A percentile compares a stretch with the other conserved stretches of the same genome.
Conservation (phyloP, 2,888 invertebrate species). For the Metalampra italica region DNA sequence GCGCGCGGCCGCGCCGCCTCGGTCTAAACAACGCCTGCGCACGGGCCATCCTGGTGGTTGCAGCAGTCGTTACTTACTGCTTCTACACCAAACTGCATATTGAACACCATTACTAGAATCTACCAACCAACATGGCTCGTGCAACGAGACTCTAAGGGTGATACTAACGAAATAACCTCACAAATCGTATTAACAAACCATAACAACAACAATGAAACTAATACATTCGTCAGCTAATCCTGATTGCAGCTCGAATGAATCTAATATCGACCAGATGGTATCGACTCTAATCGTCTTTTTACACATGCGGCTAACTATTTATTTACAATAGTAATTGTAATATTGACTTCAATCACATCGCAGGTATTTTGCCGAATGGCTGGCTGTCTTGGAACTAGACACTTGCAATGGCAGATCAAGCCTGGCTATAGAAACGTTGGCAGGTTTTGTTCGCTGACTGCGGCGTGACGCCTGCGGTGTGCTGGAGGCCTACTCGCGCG, state of each 20-base stretch:
- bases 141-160: slow-evolving; percentile 51
- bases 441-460: too few species aligned
- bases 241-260: slow-evolving; percentile 71
- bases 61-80: background rate
- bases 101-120: background rate
- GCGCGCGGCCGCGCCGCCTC: slow-evolving; percentile 8
- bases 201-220: slow-evolving; percentile 72
- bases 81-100: background rate
- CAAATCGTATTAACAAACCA: slow-evolving; percentile 57
- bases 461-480: slow-evolving; percentile 2
- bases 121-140: slow-evolving; percentile 23
- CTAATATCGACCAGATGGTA: slow-evolving; percentile 76
- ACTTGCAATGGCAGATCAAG: too few species aligned
- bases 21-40: slow-evolving; percentile 11
- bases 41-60: slow-evolving; percentile 39
- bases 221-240: slow-evolving; percentile 62
- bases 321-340: slow-evolving; percentile 69
- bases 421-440: too few species aligned
- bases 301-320: slow-evolving; percentile 76
- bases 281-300: slow-evolving; percentile 51
- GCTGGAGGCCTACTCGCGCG: background rate
- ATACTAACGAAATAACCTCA: slow-evolving; percentile 62
- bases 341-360: slow-evolving; percentile 17
- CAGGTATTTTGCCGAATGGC: slow-evolving; percentile 4
- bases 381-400: background rate